Evolutionary conservation across 1,140 invertebrate species (phyloP).

Genomic region (Leptinotarsa defecta): DNA sequence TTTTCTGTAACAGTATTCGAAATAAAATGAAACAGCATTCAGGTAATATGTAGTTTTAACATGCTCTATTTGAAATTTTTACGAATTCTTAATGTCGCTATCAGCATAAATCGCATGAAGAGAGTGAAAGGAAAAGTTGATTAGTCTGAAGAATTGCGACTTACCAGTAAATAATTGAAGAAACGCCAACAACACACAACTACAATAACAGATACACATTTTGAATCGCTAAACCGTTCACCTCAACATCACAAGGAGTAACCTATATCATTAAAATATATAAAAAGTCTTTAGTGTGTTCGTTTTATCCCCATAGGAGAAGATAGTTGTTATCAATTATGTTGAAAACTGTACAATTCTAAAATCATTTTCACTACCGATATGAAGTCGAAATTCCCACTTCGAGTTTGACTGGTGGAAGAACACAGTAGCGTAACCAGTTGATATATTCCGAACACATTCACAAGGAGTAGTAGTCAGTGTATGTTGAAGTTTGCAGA

Average conservation of each 20-base stretch:
- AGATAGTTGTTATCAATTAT: background rate
- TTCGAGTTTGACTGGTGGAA: background rate
- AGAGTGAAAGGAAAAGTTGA: too few relatives aligned
- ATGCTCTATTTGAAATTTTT: too few relatives aligned
- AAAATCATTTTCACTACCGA: background rate
- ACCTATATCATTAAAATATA: too few relatives aligned
- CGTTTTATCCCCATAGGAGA: background rate
- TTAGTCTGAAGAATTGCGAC: background rate
- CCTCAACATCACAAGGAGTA: too few relatives aligned
- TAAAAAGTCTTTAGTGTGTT: too few relatives aligned
- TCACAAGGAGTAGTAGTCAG: background rate
- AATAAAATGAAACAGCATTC: too few relatives aligned
- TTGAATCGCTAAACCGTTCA: background rate
- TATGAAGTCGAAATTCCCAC: background rate
- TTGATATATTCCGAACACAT: background rate
- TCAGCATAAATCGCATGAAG: too few relatives aligned
- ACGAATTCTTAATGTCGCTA: too few relatives aligned
- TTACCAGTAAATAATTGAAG: background rate
- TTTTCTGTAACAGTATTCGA: too few relatives aligned
- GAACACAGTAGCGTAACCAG: background rate
- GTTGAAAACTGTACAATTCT: background rate
- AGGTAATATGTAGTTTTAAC: too few relatives aligned
- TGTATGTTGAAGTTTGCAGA: too few relatives aligned
- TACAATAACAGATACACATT: constrained; percentile 3
- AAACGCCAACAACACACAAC: background rate